Evolutionary conservation across 2,888 invertebrate species (phyloP).

Genomic region (Flexamia atlantica): DNA sequence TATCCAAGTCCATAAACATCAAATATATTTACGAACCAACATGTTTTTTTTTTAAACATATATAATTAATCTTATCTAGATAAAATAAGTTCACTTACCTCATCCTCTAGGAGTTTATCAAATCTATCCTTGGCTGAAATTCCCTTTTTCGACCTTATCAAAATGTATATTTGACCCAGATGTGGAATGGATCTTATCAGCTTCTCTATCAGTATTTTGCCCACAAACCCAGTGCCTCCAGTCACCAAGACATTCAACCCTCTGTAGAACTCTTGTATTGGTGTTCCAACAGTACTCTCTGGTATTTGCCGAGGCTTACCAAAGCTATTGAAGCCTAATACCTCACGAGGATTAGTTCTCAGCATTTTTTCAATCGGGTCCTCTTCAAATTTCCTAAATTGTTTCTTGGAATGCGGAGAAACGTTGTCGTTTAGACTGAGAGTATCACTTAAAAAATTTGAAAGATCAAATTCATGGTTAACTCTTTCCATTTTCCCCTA

Average conservation of each 20-base stretch:
- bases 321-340: not conserved
- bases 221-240: slow-evolving; percentile 87
- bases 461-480: not conserved
- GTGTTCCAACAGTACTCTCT: slow-evolving; percentile 39
- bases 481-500: not conserved
- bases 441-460: not conserved
- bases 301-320: slow-evolving; percentile 26
- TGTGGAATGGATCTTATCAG: slow-evolving; percentile 80
- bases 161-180: slow-evolving; percentile 78
- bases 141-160: slow-evolving; percentile 79
- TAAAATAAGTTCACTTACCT: slow-evolving; percentile 17
- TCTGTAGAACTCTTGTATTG: slow-evolving; percentile 82
- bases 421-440: not conserved
- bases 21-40: too few species aligned
- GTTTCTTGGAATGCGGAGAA: not conserved
- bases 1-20: too few species aligned
- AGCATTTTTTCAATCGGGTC: not conserved
- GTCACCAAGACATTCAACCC: slow-evolving; percentile 88
- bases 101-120: slow-evolving; percentile 75
- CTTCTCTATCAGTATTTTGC: slow-evolving; percentile 84
- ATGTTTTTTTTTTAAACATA: too few species aligned
- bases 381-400: not conserved
- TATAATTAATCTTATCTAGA: too few species aligned
- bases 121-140: slow-evolving; percentile 76
- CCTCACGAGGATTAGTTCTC: not conserved